Evolutionary conservation across 2,797 vertebrate species (phyloP).

Genomic region (Chromis chromis): DNA sequence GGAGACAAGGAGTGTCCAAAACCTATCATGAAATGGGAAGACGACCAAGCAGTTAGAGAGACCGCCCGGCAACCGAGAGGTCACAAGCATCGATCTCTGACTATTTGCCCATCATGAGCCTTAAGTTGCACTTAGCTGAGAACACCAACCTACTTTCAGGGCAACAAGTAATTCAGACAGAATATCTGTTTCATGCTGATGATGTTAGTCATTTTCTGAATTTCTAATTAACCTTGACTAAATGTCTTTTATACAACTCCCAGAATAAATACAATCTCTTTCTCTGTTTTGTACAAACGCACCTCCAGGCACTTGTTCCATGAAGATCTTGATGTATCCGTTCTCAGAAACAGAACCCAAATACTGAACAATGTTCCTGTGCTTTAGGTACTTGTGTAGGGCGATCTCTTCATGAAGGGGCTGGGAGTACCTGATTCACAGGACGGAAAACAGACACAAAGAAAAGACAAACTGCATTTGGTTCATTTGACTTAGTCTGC

Average conservation of each 20-base stretch:
- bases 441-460: not conserved
- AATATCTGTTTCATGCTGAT: not conserved
- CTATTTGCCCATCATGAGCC: not conserved
- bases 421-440: constrained; percentile 91
- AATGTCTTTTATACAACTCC: not conserved
- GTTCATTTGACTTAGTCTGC: not conserved
- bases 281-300: constrained; percentile 55
- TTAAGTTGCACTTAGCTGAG: not conserved
- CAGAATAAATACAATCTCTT: not conserved
- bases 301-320: constrained; percentile 99
- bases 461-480: not conserved
- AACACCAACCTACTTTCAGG: not conserved
- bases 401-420: constrained; percentile 98
- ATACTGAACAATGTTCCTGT: constrained; percentile 99
- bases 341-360: constrained; percentile 96
- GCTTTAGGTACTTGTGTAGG: constrained; percentile 97
- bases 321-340: constrained; percentile 99
- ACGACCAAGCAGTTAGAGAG: constrained; percentile 59
- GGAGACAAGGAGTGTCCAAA: constrained; percentile 65
- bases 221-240: not conserved
- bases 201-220: not conserved
- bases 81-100: constrained; percentile 49
- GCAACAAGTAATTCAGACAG: not conserved
- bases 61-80: constrained; percentile 32
- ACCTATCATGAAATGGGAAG: constrained; percentile 61